Evolutionary conservation across 2,797 vertebrate species (phyloP).

Genomic region (Ceryle rudis): DNA sequence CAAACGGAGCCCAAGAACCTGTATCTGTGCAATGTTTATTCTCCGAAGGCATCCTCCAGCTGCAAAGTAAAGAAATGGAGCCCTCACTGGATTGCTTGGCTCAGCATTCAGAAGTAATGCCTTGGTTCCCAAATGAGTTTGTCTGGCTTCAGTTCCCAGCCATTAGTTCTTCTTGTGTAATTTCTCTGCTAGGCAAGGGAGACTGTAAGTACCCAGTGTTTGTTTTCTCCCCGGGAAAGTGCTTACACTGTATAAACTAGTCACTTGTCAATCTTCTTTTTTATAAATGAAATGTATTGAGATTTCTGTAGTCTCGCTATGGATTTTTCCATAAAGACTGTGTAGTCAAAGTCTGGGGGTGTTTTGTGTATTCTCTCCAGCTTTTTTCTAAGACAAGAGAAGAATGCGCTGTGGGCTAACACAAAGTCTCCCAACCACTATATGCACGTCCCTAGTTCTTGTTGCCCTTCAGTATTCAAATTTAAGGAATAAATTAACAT

Average conservation of each 20-base stretch:
- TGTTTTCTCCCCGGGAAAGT: constrained; percentile 17
- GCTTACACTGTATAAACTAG: background rate
- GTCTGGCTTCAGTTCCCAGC: constrained; percentile 17
- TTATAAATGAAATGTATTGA: background rate
- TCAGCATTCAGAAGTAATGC: background rate
- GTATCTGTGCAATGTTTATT: background rate
- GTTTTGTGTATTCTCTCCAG: background rate
- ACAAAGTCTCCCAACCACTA: background rate
- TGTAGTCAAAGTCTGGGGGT: background rate
- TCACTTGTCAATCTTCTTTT: constrained; percentile 15
- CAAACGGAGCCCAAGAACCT: background rate
- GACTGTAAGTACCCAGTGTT: background rate
- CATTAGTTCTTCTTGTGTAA: constrained; percentile 9
- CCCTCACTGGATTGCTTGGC: background rate
- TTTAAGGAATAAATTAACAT: background rate
- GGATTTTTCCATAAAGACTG: background rate
- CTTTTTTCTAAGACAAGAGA: background rate
- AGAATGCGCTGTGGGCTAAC: rapidly evolving
- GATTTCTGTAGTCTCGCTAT: background rate
- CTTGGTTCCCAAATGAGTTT: constrained; percentile 23
- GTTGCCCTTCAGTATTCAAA: background rate
- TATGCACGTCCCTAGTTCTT: background rate
- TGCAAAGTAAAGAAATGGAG: background rate
- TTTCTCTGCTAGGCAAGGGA: constrained; percentile 14
- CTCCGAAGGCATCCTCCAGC: background rate